Base-by-base conservation (phyloP, 2,113 vertebrate species). In the Pyrgilauda ruficollis region DNA sequence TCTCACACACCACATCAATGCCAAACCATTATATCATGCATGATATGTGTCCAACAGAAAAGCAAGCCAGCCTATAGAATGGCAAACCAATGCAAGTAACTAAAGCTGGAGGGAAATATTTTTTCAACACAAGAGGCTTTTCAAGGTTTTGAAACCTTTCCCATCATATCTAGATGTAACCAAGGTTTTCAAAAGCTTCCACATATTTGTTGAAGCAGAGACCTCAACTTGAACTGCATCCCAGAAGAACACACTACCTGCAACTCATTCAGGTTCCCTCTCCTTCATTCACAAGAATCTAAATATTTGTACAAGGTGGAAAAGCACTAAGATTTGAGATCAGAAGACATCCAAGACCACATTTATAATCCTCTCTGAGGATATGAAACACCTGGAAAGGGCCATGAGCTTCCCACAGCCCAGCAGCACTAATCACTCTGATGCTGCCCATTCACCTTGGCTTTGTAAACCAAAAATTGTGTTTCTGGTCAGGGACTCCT, bases 131-230 rank as follows among this genome's bases (percentile, higher is more conserved):
- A 81, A 50, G 64, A 95, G 74, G 56, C 52, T 93, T 93, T 94
- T 67, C 52, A 89, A 81, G 63, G 64, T 89, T 94, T 90, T 88
- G 67, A 94, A 95, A 90, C 59, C 31, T 70, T 70, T 95, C 86
- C 76, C 23, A 3, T 87, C 86, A 63, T 86, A 95, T 81, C 89
- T 93, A 78, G 55, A 93, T 81, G 33, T 63, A 89, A 92, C 86
- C 27, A 67, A 87, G 85, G 61, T 73, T 95, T 93, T 92, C 76
- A 89, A 87, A 89, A 93, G 55, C 46, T 96, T 93, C 76, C 94
- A 95, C 56, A 86, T 63, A 92, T 24, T 75, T 82, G 68, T 80
- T 87, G 68, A 89, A 87, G 89, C 76, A 90, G 56, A 96, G 73
- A 70, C 47, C 33, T 74, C 67, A 70, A 86, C 64, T 84, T 89